phyloP scores from a whole-genome alignment of 2,888 invertebrate species.

The Apamea crenata region DNA sequence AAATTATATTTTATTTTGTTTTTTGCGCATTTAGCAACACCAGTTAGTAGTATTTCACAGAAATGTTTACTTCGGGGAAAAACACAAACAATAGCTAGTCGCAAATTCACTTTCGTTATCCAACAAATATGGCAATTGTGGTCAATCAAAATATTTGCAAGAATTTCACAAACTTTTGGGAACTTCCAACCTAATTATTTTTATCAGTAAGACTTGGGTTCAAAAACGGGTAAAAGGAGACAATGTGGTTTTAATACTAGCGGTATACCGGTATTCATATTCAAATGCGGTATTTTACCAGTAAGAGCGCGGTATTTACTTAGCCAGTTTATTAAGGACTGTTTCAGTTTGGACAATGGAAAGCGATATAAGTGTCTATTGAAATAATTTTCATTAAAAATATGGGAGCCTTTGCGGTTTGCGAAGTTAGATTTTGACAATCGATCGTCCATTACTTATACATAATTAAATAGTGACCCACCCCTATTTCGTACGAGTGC shows the following conservation, averaged over 20 bases:
- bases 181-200: constrained; percentile 4
- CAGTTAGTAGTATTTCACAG: background rate
- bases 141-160: background rate
- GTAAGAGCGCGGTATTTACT: constrained; percentile 24
- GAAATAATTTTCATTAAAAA: constrained; percentile 39
- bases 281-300: constrained; percentile 37
- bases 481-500: background rate
- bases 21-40: background rate
- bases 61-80: background rate
- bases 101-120: background rate
- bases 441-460: background rate
- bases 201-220: background rate
- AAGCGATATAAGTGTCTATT: constrained; percentile 3
- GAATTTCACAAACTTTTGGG: background rate
- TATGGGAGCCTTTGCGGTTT: constrained; percentile 13
- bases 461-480: no score
- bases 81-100: background rate
- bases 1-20: no score
- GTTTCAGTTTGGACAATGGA: constrained; percentile 24
- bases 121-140: background rate
- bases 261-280: constrained; percentile 34
- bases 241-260: constrained; percentile 32
- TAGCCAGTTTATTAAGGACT: background rate
- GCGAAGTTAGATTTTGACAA: background rate
- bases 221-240: constrained; percentile 29